Base-by-base conservation (phyloP, 2,113 vertebrate genomes). In the Brienomyrus longianalis region DNA sequence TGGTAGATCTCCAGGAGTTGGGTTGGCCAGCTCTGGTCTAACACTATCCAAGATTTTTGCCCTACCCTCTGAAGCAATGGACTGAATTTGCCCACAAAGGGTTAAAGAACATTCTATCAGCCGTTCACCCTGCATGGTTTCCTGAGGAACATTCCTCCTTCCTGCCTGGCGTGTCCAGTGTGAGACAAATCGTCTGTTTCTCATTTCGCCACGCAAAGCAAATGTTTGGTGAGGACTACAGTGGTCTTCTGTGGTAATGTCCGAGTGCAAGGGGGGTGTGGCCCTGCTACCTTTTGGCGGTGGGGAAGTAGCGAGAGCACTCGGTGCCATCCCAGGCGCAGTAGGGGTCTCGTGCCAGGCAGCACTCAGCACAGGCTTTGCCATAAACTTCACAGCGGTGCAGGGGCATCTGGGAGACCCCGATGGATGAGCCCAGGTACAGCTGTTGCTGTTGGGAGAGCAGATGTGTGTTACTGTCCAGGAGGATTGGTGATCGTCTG, bases 281-380 rank as follows among this genome's bases (percentile, higher is more conserved):
- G 3, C 10, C 31, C n/a, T 9, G 27, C 89, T 96, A 99, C 98
- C 98, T 99, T 93, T 99, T 99, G 50, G 98, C 97, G 92, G 98
- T 97, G 89, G 98, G 98, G 91, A 99, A 99, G 93, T 99, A 99
- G 94, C 98, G 97, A n/a, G 98, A 99, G 92, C 98, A 99, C 7
- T 98, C 96, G 0, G 96, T 95, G 83, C 98, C 98, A 23, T 99
- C 98, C 98, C 98, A 99, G 91, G 98, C 98, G 54, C 98, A 99
- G 93, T 99, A 99, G 15, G 98, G 98, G 93, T 99, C 98, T 89
- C 98, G 95, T 0, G 98, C 98, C 21, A 99, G 97, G 93, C 98
- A 99, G 91, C 98, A 99, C 91, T 99, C 98, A 0, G 98, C 98
- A 31, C 98, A 99, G 43, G 98, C 98, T 92, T 98, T 97, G 56